A percentile compares a stretch with the other conserved stretches of the same genome.
These are phyloP conservation scores for Scomber colias DNA, from an alignment of 2,113 vertebrate species.

Conservation along the genomic window DNA sequence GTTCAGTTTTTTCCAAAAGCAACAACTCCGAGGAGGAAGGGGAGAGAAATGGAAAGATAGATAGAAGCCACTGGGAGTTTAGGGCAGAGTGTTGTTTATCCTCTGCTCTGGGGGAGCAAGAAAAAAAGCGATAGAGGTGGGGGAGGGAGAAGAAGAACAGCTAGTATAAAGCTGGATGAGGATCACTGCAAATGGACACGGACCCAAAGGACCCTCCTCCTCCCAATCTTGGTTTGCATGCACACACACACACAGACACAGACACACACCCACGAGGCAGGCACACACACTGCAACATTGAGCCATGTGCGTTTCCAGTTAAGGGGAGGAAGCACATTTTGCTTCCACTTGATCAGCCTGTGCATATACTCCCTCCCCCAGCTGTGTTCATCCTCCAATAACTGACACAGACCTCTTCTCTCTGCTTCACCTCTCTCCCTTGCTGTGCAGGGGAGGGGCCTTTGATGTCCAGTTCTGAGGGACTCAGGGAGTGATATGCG, in stretches of 20 bases:
- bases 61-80: constrained; percentile 43
- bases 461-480: constrained; percentile 75
- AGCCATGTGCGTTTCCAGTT: constrained; percentile 64
- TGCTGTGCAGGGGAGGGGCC: constrained; percentile 50
- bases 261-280: constrained; percentile 6
- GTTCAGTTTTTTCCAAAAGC: constrained; percentile 43
- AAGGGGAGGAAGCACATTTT: constrained; percentile 59
- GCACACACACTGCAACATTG: constrained; percentile 39
- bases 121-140: constrained; percentile 28
- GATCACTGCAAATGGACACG: constrained; percentile 64
- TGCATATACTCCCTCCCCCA: constrained; percentile 56
- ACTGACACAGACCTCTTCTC: constrained; percentile 57
- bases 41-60: constrained; percentile 5
- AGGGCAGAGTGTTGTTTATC: constrained; percentile 49
- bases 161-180: constrained; percentile 52
- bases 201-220: constrained; percentile 46
- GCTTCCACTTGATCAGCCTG: constrained; percentile 49
- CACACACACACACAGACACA: background rate
- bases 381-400: constrained; percentile 58
- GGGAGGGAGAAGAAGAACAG: constrained; percentile 47
- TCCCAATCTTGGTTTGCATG: constrained; percentile 11
- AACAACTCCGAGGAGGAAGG: constrained; percentile 32
- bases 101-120: constrained; percentile 38
- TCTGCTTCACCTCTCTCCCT: constrained; percentile 57
- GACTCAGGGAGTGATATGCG: constrained; percentile 52